Base-by-base conservation (phyloP, 2,797 vertebrate species). In the Poliocrania exsul region DNA sequence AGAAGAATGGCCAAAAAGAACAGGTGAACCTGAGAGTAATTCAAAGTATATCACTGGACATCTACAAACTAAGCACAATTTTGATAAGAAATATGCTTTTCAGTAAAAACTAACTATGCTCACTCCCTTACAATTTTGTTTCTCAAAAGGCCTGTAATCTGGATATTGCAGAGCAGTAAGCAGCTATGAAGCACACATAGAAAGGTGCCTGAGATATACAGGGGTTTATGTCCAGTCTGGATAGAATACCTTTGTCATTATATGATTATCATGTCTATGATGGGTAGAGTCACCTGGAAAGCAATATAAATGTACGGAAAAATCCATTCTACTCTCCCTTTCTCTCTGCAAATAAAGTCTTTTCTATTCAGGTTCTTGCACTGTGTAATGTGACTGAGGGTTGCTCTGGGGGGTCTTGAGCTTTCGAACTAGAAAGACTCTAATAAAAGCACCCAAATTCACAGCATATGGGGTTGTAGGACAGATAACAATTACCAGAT, bases 261-360 rank as follows among this genome's bases (percentile, higher is more conserved):
- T 65, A 46, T 6, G 4, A 19, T 53, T 77, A 62, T 24, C 6
- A 5, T 20, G 17, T 28, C 31, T 46, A 8, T 57, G 61, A 69
- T 65, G 37, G 29, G 21, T n/a, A 84, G 31, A 81, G 28, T 53
- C 62, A 85, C 50, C 16, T 42, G 54, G 35, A 85, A 85, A 83
- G n/a, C 10, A 12, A 51, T 29, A 57, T 15, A 25, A 65, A 81
- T 23, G 16, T n/a, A 57, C 6, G 66, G 37, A 66, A 73, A 73
- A 33, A 82, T n/a, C 18, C 2, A 2, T 53, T 77, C 31, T 53
- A 35, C 18, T 78, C 35, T 67, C 15, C 29, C 7, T 37, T 51
- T 10, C 9, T 8, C 6, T 0, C 0, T 9, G 5, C 8, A 3
- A 6, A 24, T 50, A 42, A 38, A 21, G 3, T 16, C 2, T 72